Evolutionary conservation across 2,113 vertebrate genomes (phyloP).

Genomic region (Naja naja): DNA sequence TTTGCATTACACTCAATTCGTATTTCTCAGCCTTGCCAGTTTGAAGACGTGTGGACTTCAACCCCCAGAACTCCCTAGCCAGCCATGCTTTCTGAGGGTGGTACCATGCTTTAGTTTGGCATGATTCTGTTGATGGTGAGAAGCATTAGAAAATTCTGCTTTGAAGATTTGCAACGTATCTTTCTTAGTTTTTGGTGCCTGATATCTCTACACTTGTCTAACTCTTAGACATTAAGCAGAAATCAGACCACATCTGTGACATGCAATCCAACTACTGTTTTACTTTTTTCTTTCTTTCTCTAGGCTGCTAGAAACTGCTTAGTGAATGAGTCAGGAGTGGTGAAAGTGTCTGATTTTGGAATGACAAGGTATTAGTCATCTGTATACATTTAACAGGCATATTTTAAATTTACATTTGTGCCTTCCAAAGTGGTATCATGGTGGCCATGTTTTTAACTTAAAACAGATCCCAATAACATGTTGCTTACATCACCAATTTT

Average conservation of each 20-base stretch:
- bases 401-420: neutral
- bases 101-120: neutral
- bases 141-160: neutral
- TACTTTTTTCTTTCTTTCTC: constrained; percentile 12
- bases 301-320: constrained; percentile 95
- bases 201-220: neutral
- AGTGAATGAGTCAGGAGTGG: constrained; percentile 82
- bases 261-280: neutral
- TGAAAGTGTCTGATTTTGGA: constrained; percentile 95
- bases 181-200: neutral
- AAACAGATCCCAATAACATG: neutral
- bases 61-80: neutral
- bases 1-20: neutral
- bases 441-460: neutral
- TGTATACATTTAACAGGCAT: neutral
- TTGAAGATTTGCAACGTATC: neutral
- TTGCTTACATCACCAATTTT: neutral
- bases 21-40: neutral
- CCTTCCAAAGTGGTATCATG: neutral
- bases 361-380: constrained; percentile 84
- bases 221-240: neutral
- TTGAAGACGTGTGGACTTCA: neutral
- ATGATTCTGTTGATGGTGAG: neutral
- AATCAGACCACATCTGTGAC: neutral
- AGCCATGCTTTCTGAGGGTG: neutral